Evolutionary conservation across 2,113 vertebrate species (phyloP).

Genomic region (Motacilla alba): DNA sequence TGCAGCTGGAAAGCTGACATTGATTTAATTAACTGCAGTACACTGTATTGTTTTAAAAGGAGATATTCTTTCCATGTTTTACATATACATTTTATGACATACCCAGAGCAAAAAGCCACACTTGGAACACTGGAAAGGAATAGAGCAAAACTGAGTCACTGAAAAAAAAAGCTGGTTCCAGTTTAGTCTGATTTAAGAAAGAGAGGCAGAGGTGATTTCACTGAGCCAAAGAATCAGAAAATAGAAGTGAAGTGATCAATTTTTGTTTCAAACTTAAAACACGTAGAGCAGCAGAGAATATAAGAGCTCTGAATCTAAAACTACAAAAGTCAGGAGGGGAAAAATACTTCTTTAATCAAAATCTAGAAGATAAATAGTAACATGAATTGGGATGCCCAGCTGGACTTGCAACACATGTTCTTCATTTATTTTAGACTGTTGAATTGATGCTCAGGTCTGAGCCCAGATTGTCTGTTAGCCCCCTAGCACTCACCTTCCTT

Average conservation of each 20-base stretch:
- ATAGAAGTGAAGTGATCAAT: not conserved
- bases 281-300: not conserved
- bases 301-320: not conserved
- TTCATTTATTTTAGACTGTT: not conserved
- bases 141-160: not conserved
- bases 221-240: not conserved
- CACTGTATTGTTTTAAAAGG: not conserved
- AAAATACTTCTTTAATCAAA: not conserved
- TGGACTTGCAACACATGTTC: not conserved
- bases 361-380: not conserved
- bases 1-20: not conserved
- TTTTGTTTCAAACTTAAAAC: not conserved
- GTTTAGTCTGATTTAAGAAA: not conserved
- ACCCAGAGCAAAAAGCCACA: not conserved
- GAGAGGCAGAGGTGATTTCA: not conserved
- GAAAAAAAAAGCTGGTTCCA: not conserved
- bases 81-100: not conserved
- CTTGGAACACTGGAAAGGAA: not conserved
- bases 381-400: not conserved
- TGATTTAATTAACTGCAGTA: conserved; percentile 38
- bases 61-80: not conserved
- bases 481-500: not conserved
- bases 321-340: not conserved
- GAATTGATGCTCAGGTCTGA: not conserved
- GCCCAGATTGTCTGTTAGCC: not conserved